Percentiles rank a stretch among this genome's conserved stretches.
These are phyloP conservation scores for Agonopterix subpropinquella DNA, from an alignment of 2,888 invertebrate species.

Conservation along the genomic window DNA sequence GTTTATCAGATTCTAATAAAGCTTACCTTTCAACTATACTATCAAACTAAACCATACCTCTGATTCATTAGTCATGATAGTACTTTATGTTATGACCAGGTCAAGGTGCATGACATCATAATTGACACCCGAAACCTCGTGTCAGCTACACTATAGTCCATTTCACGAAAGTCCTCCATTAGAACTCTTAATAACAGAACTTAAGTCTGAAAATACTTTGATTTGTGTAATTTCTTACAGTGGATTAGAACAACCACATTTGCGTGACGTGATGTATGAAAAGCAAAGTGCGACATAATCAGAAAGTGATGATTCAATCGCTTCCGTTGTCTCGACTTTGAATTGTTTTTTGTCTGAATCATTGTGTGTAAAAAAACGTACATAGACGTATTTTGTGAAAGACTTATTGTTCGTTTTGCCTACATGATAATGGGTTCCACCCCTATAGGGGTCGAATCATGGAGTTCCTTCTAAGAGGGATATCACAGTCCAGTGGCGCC, in stretches of 20 bases:
- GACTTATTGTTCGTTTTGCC: too few relatives aligned
- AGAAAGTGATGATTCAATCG: conserved; percentile 8
- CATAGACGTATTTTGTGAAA: too few relatives aligned
- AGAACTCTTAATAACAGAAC: too few relatives aligned
- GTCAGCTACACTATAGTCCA: background rate
- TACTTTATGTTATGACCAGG: conserved; percentile 3
- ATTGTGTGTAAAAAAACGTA: too few relatives aligned
- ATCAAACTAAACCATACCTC: background rate
- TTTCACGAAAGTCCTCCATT: too few relatives aligned
- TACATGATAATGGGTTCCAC: too few relatives aligned
- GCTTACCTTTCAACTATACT: background rate
- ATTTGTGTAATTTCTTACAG: too few relatives aligned
- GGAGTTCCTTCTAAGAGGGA: too few relatives aligned
- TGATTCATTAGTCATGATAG: background rate
- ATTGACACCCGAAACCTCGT: conserved; percentile 6
- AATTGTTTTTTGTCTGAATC: background rate
- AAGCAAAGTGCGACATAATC: background rate
- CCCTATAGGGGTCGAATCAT: too few relatives aligned
- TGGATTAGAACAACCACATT: background rate
- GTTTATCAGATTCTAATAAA: too few relatives aligned
- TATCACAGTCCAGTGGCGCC: too few relatives aligned
- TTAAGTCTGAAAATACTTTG: too few relatives aligned
- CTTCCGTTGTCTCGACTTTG: conserved; percentile 7
- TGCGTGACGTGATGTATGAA: background rate
- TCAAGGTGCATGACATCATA: conserved; percentile 14